phyloP scores from a whole-genome alignment of 2,888 invertebrate species.

The Tenthredo scrophulariae region DNA sequence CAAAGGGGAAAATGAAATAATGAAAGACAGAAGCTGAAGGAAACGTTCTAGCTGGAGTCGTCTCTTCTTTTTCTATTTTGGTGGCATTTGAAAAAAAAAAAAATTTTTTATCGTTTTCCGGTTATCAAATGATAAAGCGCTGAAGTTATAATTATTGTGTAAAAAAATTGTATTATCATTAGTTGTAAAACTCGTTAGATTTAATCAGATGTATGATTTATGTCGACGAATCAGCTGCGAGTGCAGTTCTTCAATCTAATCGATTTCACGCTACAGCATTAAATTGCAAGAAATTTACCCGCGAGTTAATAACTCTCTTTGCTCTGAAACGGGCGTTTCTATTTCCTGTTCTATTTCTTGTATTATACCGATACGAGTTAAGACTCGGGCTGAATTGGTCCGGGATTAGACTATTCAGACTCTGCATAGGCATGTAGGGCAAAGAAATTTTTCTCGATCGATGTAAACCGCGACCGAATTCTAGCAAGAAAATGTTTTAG shows the following conservation, averaged over 20 bases:
- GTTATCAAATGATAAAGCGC: neutral
- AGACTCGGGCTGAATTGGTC: neutral
- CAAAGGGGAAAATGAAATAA: slow-evolving; percentile 14
- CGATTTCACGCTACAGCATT: neutral
- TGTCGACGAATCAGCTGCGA: neutral
- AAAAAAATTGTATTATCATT: neutral
- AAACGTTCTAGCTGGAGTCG: neutral
- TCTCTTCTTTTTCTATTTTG: neutral
- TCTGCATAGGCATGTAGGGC: neutral
- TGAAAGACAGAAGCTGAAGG: neutral
- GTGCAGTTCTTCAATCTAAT: neutral
- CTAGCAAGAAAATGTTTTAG: neutral
- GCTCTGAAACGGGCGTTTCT: neutral
- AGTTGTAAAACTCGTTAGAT: neutral
- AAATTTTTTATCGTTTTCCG: too few species aligned
- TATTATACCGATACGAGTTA: slow-evolving; percentile 2
- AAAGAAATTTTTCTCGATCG: neutral
- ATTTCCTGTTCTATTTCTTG: neutral
- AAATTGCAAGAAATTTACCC: neutral
- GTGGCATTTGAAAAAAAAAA: too few species aligned
- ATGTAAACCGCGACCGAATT: neutral
- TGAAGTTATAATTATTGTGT: neutral
- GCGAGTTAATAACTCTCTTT: neutral
- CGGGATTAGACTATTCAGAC: neutral
- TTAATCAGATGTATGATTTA: neutral